Base-by-base conservation (phyloP, 2,888 invertebrate species). In the Lepidocyrtinus sp. region DNA sequence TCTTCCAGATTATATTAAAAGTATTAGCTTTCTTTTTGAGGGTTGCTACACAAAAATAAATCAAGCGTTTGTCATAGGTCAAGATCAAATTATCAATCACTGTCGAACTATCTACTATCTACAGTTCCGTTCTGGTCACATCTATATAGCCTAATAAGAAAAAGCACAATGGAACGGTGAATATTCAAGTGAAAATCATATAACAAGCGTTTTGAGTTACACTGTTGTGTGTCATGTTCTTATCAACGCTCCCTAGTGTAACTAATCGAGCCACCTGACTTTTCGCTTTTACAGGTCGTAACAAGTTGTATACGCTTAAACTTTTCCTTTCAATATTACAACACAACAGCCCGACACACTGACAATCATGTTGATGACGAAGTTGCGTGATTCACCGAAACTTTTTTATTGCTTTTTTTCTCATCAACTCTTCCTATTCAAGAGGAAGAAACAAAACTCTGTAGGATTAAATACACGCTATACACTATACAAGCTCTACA, bases 61-160 rank as follows among this genome's bases (percentile, higher is more conserved):
- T n/a, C 7, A 55, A 55, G 17, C 17, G 55, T 5, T 55, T 22
- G 59, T 22, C 69, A 65, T 65, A 77, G 77, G 77, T 77, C 77
- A 77, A 61, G 71, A 55, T 71, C 59, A 65, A 55, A 71, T 77
- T 64, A 70, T 77, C 71, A 71, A 77, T 77, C 77, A 77, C 64
- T 71, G 71, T 77, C 71, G 7, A 36, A 36, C 36, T 36, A 9
- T 36, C 36, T 9, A 36, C 36, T 36, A 9, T 36, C 36, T 36
- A n/a, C n/a, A n/a, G n/a, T n/a, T n/a, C n/a, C n/a, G n/a, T n/a
- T n/a, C n/a, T n/a, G n/a, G n/a, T n/a, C n/a, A n/a, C n/a, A n/a
- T n/a, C n/a, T n/a, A n/a, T n/a, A n/a, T n/a, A n/a, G n/a, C n/a
- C n/a, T n/a, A n/a, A n/a, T n/a, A n/a, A n/a, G n/a, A n/a, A n/a